Base-by-base conservation (phyloP, 2,888 invertebrate species). In the Sinopyrophorus schimmeli region DNA sequence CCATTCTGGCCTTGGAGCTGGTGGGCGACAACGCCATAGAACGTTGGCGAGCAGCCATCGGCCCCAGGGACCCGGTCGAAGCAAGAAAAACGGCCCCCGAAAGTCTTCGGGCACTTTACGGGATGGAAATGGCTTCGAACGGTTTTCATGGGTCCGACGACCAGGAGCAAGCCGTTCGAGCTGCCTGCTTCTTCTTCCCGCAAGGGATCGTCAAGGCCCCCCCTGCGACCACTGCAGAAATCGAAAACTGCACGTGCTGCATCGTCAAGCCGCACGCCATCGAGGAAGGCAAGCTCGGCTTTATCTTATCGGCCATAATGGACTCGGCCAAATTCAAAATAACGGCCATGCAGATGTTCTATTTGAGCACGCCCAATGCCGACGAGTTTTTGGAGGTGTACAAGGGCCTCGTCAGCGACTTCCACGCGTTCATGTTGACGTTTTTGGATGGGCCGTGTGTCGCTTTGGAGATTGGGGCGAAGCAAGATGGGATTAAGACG, bases 361-460 rank as follows among this genome's bases (percentile, higher is more conserved):
- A 84, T 50, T 77, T 96, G 61, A 89, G 88, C 61, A 83, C 84
- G 53, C 80, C 85, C 1, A 89, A 92, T 70, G 91, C 92, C 3
- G 89, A 91, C 61, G 93, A 95, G 70, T 95, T 95, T 74, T 84
- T 88, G 65, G 94, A 95, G 75, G 87, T 95, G 2, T 96, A 96
- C 71, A 91, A 91, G 69, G 93, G 92, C 1, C 89, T 92, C 38
- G 79, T 91, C 21, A 82, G 84, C 1, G 90, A 92, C 60, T 73
- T 74, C 43, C 66, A 89, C 83, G 86, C 85, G 3, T 88, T 95
- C 87, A 86, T 94, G 7, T 78, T 82, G 35, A 91, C 95, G 70
- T 75, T 94, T 41, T 78, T 89, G 6, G 87, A 90, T 57, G 95
- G 95, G 0, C 84, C 89, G 0, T 89, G 90, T 68, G 80, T 96